phyloP scores from a whole-genome alignment of 2,888 invertebrate genomes.

The Phaedon cochleariae region DNA sequence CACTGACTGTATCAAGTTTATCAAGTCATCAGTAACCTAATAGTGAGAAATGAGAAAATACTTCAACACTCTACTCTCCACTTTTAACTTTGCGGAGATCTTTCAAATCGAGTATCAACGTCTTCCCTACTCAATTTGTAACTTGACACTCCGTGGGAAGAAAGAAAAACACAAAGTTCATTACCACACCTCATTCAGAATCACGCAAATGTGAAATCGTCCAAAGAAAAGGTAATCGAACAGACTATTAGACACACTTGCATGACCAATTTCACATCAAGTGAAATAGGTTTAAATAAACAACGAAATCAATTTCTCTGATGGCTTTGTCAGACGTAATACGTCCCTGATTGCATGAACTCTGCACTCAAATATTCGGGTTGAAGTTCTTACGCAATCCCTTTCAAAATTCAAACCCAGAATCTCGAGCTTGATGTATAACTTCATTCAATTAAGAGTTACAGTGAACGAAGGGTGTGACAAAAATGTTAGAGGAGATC shows the following conservation, averaged over 20 bases:
- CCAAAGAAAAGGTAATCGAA: neutral
- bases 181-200: neutral
- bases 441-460: neutral
- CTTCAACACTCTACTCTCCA: no score
- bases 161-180: neutral
- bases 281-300: neutral
- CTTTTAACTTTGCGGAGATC: no score
- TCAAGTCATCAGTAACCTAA: no score
- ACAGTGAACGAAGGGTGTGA: neutral
- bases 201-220: neutral
- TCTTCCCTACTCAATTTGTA: neutral
- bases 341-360: neutral
- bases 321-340: neutral
- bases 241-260: neutral
- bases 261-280: neutral
- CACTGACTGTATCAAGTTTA: no score
- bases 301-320: neutral
- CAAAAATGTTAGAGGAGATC: neutral
- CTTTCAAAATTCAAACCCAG: neutral
- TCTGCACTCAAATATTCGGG: neutral
- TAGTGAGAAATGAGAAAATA: no score
- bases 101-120: no score
- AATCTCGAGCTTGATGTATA: neutral
- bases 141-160: neutral
- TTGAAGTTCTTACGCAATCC: neutral